These are phyloP conservation scores for Chrysolina oricalcia DNA, from an alignment of 2,888 invertebrate species.

Conservation along the genomic window DNA sequence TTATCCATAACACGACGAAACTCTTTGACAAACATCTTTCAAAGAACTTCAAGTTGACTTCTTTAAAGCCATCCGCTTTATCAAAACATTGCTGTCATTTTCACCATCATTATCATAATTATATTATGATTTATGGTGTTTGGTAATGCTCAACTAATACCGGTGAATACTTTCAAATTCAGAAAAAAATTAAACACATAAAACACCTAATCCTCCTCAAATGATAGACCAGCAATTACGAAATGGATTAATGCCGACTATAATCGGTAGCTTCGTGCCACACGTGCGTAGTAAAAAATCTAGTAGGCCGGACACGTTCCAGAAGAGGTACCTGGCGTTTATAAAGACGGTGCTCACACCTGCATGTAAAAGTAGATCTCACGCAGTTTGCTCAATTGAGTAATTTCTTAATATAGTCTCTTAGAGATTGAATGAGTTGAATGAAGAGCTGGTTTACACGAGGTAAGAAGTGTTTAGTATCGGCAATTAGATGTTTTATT, in stretches of 20 bases:
- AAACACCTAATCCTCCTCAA: slow-evolving; percentile 37
- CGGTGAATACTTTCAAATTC: too few relatives aligned
- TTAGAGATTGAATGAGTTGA: slow-evolving; percentile 13
- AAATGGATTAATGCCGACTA: slow-evolving; percentile 27
- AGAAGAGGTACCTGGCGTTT: slow-evolving; percentile 25
- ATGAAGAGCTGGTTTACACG: not conserved
- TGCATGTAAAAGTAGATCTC: slow-evolving; percentile 37
- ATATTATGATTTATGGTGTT: not conserved
- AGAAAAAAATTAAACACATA: slow-evolving; percentile 28
- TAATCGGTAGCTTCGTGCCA: slow-evolving; percentile 34
- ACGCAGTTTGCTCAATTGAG: slow-evolving; percentile 30
- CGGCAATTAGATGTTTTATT: slow-evolving; percentile 18
- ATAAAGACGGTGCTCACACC: slow-evolving; percentile 16
- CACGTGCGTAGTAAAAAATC: slow-evolving; percentile 40
- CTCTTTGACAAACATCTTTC: too few relatives aligned
- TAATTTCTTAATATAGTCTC: slow-evolving; percentile 32
- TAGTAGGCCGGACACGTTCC: slow-evolving; percentile 42
- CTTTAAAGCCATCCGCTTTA: too few relatives aligned
- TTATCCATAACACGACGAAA: too few relatives aligned
- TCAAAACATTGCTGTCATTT: too few relatives aligned
- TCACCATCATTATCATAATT: too few relatives aligned
- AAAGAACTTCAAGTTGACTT: too few relatives aligned
- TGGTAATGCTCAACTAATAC: not conserved
- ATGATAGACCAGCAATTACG: slow-evolving; percentile 38
- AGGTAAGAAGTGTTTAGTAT: slow-evolving; percentile 2